Evolutionary conservation across 2,113 vertebrate genomes (phyloP), one percentile per base, ranked within the genome.

Genomic region (Perognathus longimembris): DNA sequence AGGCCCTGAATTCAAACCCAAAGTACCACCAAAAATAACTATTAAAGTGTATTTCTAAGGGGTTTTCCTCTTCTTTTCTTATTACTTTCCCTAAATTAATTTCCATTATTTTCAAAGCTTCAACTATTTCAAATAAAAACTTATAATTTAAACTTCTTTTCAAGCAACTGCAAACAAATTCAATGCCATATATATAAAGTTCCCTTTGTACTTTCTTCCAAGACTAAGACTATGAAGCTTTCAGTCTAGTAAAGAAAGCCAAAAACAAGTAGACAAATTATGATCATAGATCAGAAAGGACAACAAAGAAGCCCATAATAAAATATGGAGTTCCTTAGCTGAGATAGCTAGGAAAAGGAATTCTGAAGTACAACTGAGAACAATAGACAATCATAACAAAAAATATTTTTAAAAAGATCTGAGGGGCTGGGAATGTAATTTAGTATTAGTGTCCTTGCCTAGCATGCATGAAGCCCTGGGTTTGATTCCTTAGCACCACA

Each of bases 191-290:
- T 59, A 71, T 50, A 26, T n/a, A 85, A 77, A 86, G 73, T 21
- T 45, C 93, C 89, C 5, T 83, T 18, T 26, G 86, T 83, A 34
- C 40, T 90, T 81, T 80, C 42, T 70, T 79, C 28, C 67, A 75
- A 57, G 20, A 84, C 21, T 50, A 63, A 81, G 8, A 42, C 12
- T 28, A 77, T n/a, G 54, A 86, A 89, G 30, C 42, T 71, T 36
- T 71, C 9, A 14, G 28, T 88, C 28, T 71, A 69, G 34, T 18
- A 87, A 42, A 2, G 34, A 79, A 79, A 28, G 18, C 15, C 73
- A 91, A 30, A 95, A 70, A n/a, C 42, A 59, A 66, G 38, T 61
- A 32, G 84, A 50, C 22, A 91, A 75, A 88, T 20, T 4, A 67
- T 36, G 26, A 83, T 57, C 32, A 22, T 6, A 71, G 26, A 94